Evolutionary conservation across 2,888 invertebrate genomes (phyloP).

Genomic region (Orthosia gracilis): DNA sequence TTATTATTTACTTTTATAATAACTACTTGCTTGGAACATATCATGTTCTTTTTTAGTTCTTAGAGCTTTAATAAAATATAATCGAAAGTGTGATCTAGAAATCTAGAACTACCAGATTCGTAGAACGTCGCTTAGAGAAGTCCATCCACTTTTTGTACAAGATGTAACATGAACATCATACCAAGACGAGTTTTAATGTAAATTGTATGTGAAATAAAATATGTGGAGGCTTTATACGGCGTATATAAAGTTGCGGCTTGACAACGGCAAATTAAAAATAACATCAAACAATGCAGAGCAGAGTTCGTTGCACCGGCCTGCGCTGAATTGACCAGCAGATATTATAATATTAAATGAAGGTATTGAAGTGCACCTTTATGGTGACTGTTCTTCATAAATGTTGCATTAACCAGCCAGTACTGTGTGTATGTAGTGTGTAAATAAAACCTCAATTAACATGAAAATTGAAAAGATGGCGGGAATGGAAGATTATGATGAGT

Average conservation of each 20-base stretch:
- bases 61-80: slow-evolving; percentile 7
- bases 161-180: not conserved
- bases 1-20: not conserved
- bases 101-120: slow-evolving; percentile 11
- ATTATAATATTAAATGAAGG: slow-evolving; percentile 15
- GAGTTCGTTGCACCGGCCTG: slow-evolving; percentile 73
- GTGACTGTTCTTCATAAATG: not conserved
- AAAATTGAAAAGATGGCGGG: too few species aligned
- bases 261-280: slow-evolving; percentile 72
- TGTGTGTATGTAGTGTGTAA: too few species aligned
- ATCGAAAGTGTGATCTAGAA: slow-evolving; percentile 14
- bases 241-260: slow-evolving; percentile 49
- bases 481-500: too few species aligned
- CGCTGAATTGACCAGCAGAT: slow-evolving; percentile 41
- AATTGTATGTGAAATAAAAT: slow-evolving; percentile 24
- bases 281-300: slow-evolving; percentile 69
- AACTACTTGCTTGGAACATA: not conserved
- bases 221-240: slow-evolving; percentile 34
- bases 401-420: not conserved
- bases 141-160: not conserved
- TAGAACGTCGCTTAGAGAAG: not conserved
- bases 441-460: too few species aligned
- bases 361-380: slow-evolving; percentile 14
- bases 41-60: not conserved
- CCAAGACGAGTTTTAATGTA: not conserved